Percentiles rank a stretch among this genome's conserved stretches.
These are phyloP conservation scores for Apeira syringaria DNA, from an alignment of 2,888 invertebrate genomes.

Conservation along the genomic window DNA sequence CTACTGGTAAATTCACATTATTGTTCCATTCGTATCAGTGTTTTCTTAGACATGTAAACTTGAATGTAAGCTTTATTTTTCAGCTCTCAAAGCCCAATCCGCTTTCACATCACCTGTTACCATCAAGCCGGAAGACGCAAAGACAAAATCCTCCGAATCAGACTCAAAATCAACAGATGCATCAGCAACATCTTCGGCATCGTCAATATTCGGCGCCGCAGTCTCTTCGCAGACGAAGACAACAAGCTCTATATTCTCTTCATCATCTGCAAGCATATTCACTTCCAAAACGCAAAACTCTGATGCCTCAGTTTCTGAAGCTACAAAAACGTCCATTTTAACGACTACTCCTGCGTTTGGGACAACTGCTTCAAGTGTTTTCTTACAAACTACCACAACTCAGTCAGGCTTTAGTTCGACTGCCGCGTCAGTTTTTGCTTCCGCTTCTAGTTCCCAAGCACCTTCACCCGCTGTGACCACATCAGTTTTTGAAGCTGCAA, in stretches of 20 bases:
- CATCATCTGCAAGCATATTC: constrained; percentile 33
- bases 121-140: constrained; percentile 19
- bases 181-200: constrained; percentile 33
- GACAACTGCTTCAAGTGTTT: constrained; percentile 11
- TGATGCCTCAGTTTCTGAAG: constrained; percentile 22
- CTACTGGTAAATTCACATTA: constrained; percentile 18
- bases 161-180: constrained; percentile 25
- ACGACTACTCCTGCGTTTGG: constrained; percentile 22
- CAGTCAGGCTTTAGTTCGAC: constrained; percentile 10
- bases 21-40: no score
- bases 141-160: constrained; percentile 16
- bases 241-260: constrained; percentile 29
- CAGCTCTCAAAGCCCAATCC: constrained; percentile 42
- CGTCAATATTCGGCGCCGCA: constrained; percentile 54
- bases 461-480: constrained; percentile 33
- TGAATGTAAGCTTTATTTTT: constrained; percentile 21
- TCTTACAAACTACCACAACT: constrained; percentile 12
- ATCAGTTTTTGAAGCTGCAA: constrained; percentile 20
- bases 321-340: constrained; percentile 11
- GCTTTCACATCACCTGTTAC: constrained; percentile 21
- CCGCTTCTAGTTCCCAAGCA: constrained; percentile 21
- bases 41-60: no score
- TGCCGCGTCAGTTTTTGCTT: constrained; percentile 12
- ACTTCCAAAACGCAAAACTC: constrained; percentile 30
- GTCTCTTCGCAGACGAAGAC: constrained; percentile 38